Evolutionary conservation across 1,140 invertebrate species (phyloP).

Genomic region (Drosophila subobscura): DNA sequence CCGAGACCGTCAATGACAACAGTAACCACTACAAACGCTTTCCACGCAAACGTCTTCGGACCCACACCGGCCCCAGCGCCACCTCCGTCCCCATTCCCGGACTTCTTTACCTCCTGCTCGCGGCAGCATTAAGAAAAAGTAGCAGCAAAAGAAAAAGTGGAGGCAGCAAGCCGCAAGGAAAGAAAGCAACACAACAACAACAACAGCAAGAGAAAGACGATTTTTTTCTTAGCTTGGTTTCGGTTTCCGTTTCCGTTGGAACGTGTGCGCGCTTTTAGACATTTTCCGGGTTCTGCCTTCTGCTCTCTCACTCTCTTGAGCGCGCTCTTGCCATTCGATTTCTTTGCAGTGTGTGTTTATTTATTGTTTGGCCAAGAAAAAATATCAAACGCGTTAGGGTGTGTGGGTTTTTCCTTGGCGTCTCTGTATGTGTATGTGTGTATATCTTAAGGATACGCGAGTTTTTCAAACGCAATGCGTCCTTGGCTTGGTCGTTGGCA

Average conservation of each 20-base stretch:
- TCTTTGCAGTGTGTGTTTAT: slow-evolving; percentile 60
- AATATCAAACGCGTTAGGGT: slow-evolving; percentile 27
- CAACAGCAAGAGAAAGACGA: slow-evolving; percentile 1
- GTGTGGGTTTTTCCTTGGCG: slow-evolving; percentile 1
- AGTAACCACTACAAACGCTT: slow-evolving; percentile 36
- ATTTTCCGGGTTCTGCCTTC: slow-evolving; percentile 46
- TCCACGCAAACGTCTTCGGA: slow-evolving; percentile 65
- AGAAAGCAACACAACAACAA: slow-evolving; percentile 19
- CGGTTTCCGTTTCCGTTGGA: slow-evolving; percentile 62
- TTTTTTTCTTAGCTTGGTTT: slow-evolving; percentile 63
- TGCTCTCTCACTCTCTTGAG: no score
- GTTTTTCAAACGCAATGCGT: slow-evolving; percentile 30
- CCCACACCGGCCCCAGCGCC: background rate
- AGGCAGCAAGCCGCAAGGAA: slow-evolving; percentile 27
- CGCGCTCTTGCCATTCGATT: slow-evolving; percentile 29
- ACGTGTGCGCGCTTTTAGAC: slow-evolving; percentile 71
- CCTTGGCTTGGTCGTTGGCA: slow-evolving; percentile 26
- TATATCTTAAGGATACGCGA: slow-evolving; percentile 68
- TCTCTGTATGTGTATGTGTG: slow-evolving; percentile 36
- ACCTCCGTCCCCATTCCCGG: slow-evolving; percentile 3
- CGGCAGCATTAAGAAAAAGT: slow-evolving; percentile 67
- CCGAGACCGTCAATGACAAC: slow-evolving; percentile 31
- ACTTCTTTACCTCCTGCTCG: slow-evolving; percentile 36
- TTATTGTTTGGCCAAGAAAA: slow-evolving; percentile 60
- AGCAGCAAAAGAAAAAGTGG: slow-evolving; percentile 12